Evolutionary conservation across 2,113 vertebrate species (phyloP).

Genomic region (Elanus axillaris): DNA sequence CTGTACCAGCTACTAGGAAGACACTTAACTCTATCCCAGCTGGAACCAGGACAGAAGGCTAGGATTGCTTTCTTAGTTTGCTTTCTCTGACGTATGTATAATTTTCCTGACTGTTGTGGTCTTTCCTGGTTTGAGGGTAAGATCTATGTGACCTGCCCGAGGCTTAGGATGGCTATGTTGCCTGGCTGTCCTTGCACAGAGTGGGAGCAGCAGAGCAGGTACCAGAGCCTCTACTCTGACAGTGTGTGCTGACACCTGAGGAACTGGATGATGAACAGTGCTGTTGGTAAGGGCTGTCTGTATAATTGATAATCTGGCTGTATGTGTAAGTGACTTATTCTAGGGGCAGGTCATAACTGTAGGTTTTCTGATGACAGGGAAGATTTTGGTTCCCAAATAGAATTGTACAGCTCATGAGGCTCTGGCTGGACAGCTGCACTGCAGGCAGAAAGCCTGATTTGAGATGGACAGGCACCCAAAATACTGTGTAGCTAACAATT

Average conservation of each 20-base stretch:
- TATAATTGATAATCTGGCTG: too few relatives aligned
- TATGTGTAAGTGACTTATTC: background rate
- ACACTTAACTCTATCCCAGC: too few relatives aligned
- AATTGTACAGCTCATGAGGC: background rate
- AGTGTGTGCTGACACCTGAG: accelerated
- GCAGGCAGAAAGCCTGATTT: background rate
- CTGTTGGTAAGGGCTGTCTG: background rate
- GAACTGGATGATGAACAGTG: background rate
- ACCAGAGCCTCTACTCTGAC: background rate
- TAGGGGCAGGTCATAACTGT: background rate
- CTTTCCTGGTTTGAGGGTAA: background rate
- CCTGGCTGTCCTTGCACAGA: accelerated
- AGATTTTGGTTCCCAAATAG: background rate
- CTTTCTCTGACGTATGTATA: accelerated
- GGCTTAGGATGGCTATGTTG: accelerated
- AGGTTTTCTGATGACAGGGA: background rate
- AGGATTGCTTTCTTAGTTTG: background rate
- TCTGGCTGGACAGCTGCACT: background rate
- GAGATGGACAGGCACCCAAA: background rate
- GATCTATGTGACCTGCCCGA: accelerated
- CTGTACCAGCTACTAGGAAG: too few relatives aligned
- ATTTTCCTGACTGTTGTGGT: background rate
- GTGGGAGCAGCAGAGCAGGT: background rate
- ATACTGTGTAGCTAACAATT: background rate
- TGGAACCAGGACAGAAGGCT: too few relatives aligned